phyloP scores from a whole-genome alignment of 2,113 vertebrate species.

The Panthera tigris region DNA sequence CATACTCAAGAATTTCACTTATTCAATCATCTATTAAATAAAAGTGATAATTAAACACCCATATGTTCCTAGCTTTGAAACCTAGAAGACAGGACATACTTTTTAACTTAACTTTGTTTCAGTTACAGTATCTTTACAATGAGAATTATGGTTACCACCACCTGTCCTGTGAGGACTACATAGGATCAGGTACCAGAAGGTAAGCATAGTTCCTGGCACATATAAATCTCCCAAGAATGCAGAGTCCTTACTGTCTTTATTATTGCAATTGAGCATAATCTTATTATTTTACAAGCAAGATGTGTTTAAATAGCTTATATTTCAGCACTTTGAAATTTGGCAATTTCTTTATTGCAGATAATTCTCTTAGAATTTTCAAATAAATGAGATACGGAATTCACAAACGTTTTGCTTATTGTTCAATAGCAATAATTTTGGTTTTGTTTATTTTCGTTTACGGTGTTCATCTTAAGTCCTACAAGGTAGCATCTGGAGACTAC shows the following conservation, averaged over 20 bases:
- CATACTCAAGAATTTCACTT: neutral
- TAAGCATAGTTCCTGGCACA: neutral
- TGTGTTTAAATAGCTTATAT: neutral
- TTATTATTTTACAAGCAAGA: neutral
- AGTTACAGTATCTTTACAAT: neutral
- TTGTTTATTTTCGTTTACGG: neutral
- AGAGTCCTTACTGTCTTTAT: neutral
- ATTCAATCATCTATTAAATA: neutral
- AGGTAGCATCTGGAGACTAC: neutral
- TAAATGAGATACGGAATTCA: neutral
- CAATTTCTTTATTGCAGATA: neutral
- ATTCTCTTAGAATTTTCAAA: neutral
- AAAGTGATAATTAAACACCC: neutral
- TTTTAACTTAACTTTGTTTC: neutral
- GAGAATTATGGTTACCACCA: neutral
- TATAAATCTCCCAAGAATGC: neutral
- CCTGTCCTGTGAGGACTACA: neutral
- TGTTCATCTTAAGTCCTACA: neutral
- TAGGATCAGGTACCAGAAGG: neutral
- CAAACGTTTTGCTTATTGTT: neutral
- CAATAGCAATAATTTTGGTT: neutral
- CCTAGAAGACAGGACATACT: neutral
- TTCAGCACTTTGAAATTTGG: neutral
- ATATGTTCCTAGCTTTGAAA: neutral
- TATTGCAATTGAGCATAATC: neutral